phyloP scores from a whole-genome alignment of 2,113 vertebrate species.

The Chionis minor region DNA sequence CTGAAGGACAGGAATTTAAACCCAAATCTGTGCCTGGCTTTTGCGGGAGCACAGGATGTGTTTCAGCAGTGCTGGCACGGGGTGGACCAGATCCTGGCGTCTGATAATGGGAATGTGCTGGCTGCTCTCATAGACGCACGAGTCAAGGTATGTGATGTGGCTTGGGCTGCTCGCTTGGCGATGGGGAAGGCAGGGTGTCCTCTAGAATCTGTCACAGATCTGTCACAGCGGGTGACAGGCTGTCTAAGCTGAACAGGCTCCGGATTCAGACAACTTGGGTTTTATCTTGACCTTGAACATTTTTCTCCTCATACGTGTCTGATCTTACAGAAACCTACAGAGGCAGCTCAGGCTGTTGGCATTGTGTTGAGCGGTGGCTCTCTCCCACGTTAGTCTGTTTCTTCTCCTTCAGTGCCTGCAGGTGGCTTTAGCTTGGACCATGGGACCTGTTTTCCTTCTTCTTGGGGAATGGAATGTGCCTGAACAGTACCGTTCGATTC shows the following conservation, averaged over 20 bases:
- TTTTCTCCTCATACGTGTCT: not conserved
- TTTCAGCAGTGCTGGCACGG: fast-evolving
- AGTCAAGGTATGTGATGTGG: not conserved
- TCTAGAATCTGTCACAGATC: not conserved
- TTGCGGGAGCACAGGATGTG: not conserved
- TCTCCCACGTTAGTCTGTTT: not conserved
- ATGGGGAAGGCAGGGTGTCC: not conserved
- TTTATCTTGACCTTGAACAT: constrained; percentile 24
- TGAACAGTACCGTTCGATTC: not conserved
- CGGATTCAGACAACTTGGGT: not conserved
- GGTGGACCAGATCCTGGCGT: not conserved
- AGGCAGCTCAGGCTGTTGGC: not conserved
- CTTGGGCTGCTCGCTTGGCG: not conserved
- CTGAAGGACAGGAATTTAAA: not conserved
- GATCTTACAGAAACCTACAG: not conserved
- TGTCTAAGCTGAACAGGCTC: not conserved
- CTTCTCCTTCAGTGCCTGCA: not conserved
- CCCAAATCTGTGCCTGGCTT: not conserved
- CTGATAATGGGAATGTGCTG: fast-evolving
- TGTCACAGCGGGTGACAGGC: not conserved
- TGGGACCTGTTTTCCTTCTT: not conserved
- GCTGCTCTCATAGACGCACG: fast-evolving
- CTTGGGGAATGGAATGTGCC: not conserved
- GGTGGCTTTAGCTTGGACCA: not conserved
- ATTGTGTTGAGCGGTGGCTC: fast-evolving